A percentile compares a stretch with the other conserved stretches of the same genome.
Conservation (phyloP, 2,797 vertebrate genomes). For the Somateria mollissima region DNA sequence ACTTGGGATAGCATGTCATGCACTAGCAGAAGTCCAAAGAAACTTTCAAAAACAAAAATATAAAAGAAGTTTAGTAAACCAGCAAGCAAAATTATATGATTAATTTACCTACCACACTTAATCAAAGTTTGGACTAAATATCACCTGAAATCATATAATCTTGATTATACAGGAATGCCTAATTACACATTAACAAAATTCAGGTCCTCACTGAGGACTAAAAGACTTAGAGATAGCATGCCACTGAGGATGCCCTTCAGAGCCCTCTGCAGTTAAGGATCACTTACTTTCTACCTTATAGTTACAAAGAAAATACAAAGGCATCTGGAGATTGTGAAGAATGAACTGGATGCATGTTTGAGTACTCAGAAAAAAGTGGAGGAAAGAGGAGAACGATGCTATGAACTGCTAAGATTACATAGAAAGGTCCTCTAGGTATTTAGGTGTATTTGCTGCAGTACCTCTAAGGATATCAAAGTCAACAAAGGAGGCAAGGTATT, state of each 20-base stretch:
- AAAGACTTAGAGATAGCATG: constrained; percentile 30
- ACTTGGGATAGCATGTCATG: background rate
- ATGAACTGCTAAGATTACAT: background rate
- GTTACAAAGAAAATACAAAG: background rate
- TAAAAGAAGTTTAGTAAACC: constrained; percentile 49
- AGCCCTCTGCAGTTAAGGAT: constrained; percentile 1
- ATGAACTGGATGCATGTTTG: background rate
- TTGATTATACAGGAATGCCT: constrained; percentile 16
- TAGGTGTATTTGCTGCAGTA: background rate
- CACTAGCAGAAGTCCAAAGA: constrained; percentile 9
- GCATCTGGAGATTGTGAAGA: background rate
- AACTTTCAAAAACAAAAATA: constrained; percentile 35
- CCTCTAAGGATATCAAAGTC: background rate
- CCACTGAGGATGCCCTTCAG: constrained; percentile 28
- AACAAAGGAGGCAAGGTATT: background rate
- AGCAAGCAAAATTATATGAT: constrained; percentile 24
- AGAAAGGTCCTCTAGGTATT: background rate
- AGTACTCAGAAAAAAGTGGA: background rate
- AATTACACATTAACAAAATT: constrained; percentile 30
- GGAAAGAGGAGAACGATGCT: background rate
- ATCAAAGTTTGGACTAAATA: background rate
- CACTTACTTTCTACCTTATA: background rate
- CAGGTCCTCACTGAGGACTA: background rate
- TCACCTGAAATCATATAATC: constrained; percentile 27
- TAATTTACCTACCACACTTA: background rate